Base-by-base conservation (phyloP, 2,888 invertebrate genomes). In the Galerucella calmariensis region DNA sequence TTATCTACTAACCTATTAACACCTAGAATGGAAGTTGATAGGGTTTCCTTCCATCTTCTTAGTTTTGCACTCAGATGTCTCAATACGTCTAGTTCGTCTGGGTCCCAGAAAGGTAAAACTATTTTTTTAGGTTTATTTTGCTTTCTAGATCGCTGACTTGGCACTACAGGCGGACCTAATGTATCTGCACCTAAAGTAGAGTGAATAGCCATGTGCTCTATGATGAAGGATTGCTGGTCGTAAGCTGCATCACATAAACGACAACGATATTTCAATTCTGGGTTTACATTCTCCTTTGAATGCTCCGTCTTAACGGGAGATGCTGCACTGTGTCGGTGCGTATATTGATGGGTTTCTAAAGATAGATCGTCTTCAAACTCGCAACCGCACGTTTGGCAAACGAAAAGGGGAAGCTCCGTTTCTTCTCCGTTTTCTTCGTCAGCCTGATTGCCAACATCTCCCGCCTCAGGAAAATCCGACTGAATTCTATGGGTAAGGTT, bases 381-480 rank as follows among this genome's bases (percentile, higher is more conserved):
- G 83, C 89, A 90, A 75, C 90, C 90, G 85, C 90, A 90, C 82
- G 86, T 86, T 77, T 85, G 87, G 84, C 90, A 90, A 79, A 89
- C 86, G 83, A 89, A 89, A 75, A 88, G 85, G 75, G 89, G 88
- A 79, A 88, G 87, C 79, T 88, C 87, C 75, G 85, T 84, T 79
- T 87, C 88, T 79, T 88, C 88, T 74, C 83, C 84, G 75, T 83
- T 84, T 77, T 83, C 83, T 79, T 87, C 86, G 79, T 86, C 86
- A 77, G 82, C 82, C 77, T 84, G 85, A 81, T 83, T 85, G 82
- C 86, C 87, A 83, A 87, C 88, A 88, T 88, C 90, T 88, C 90
- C 90, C 90, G 90, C 90, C 88, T 91, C 90, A 90, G 89, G 90
- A 90, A 90, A 90, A 90, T 90, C 90, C 90, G 88, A 87, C 84